phyloP scores from a whole-genome alignment of 1,140 invertebrate genomes.

The Pteromalus puparum region DNA sequence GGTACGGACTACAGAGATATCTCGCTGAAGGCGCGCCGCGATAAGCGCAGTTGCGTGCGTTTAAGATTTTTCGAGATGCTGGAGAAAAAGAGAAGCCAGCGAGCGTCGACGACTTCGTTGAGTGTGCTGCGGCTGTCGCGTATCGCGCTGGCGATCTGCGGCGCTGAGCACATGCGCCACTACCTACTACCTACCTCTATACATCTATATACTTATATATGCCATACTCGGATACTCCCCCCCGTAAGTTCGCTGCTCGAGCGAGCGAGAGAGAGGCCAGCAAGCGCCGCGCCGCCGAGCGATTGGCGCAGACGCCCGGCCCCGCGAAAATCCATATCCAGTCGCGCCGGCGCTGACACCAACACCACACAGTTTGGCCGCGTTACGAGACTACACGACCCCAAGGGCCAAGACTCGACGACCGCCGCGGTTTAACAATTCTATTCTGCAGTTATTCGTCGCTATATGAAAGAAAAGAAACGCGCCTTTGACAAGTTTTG shows the following conservation, averaged over 20 bases:
- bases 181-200: background rate
- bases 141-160: background rate
- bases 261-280: constrained; percentile 21
- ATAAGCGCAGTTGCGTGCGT: background rate
- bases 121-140: background rate
- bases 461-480: too few species aligned
- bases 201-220: too few species aligned
- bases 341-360: background rate
- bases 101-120: background rate
- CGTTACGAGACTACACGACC: too few species aligned
- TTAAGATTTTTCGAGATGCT: background rate
- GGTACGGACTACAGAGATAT: background rate
- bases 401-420: too few species aligned
- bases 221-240: background rate
- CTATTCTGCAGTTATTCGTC: too few species aligned
- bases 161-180: background rate
- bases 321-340: constrained; percentile 67
- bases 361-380: background rate
- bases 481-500: background rate
- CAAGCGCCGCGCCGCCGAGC: constrained; percentile 58
- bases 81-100: background rate
- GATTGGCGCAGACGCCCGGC: constrained; percentile 60
- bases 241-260: background rate
- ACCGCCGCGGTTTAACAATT: background rate
- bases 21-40: background rate